Evolutionary conservation across 2,888 invertebrate genomes (phyloP).

Genomic region (Erebia aethiops): DNA sequence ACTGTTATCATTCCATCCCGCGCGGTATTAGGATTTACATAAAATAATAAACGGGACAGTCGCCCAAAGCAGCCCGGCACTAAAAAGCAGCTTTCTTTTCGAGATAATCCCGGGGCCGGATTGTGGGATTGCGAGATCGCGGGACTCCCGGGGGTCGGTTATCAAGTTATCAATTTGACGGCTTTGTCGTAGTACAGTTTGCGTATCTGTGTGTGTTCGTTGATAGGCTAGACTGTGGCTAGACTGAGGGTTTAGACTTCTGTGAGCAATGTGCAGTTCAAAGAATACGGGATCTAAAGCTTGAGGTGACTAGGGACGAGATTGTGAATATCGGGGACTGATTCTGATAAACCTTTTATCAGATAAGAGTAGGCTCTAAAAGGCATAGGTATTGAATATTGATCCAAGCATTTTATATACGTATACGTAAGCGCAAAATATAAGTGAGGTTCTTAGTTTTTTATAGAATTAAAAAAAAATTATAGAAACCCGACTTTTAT

Average conservation of each 20-base stretch:
- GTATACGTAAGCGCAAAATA: too few relatives aligned
- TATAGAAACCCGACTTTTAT: too few relatives aligned
- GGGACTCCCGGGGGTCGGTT: constrained; percentile 56
- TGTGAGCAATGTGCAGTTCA: too few relatives aligned
- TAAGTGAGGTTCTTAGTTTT: too few relatives aligned
- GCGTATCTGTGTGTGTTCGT: constrained; percentile 25
- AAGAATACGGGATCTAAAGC: too few relatives aligned
- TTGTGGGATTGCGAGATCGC: constrained; percentile 46
- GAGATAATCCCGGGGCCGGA: constrained; percentile 54
- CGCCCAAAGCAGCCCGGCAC: constrained; percentile 40
- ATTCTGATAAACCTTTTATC: too few relatives aligned
- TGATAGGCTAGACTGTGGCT: constrained; percentile 24
- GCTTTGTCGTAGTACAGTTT: constrained; percentile 47
- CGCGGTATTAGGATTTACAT: constrained; percentile 64
- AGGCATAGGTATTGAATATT: too few relatives aligned
- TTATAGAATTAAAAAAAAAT: too few relatives aligned
- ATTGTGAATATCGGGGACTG: too few relatives aligned
- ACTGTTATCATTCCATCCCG: constrained; percentile 64
- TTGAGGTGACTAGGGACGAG: too few relatives aligned
- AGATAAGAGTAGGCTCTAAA: too few relatives aligned
- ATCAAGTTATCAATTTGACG: constrained; percentile 77
- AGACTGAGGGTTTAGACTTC: not conserved
- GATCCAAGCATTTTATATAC: too few relatives aligned
- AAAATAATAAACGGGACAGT: constrained; percentile 59
- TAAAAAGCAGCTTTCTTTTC: constrained; percentile 57